Evolutionary conservation across 2,888 invertebrate genomes (phyloP).

Genomic region (Hemithea aestivaria): DNA sequence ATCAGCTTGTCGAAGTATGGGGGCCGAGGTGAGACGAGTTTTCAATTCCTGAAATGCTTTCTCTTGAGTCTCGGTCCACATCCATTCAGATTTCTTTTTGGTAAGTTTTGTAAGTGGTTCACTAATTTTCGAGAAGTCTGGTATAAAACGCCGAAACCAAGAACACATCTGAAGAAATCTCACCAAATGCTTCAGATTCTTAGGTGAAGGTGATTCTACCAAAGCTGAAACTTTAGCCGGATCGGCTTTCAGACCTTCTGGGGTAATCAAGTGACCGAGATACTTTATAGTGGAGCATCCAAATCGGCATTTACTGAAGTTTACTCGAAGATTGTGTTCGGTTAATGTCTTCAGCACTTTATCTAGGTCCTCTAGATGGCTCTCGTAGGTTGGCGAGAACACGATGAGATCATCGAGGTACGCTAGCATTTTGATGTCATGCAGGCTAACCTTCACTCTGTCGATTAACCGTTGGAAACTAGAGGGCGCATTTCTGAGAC

Average conservation of each 20-base stretch:
- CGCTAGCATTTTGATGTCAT: slow-evolving; percentile 17
- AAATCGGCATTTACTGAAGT: slow-evolving; percentile 28
- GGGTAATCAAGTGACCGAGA: slow-evolving; percentile 25
- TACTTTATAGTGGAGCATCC: slow-evolving; percentile 23
- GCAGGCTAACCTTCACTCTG: slow-evolving; percentile 9
- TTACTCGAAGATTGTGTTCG: slow-evolving; percentile 26
- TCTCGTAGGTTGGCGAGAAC: slow-evolving; percentile 27
- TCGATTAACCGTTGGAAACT: slow-evolving; percentile 29
- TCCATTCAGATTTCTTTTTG: slow-evolving; percentile 12
- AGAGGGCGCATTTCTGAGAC: slow-evolving; percentile 28
- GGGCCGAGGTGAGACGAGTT: no score
- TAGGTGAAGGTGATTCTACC: slow-evolving; percentile 22
- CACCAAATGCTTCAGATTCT: slow-evolving; percentile 28
- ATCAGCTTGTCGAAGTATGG: no score
- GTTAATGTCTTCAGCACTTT: slow-evolving; percentile 22
- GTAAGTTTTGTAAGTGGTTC: slow-evolving; percentile 22
- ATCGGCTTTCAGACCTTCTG: slow-evolving; percentile 21
- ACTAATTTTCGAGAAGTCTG: slow-evolving; percentile 14
- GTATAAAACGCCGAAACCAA: slow-evolving; percentile 22
- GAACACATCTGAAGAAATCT: slow-evolving; percentile 35
- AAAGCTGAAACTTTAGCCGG: slow-evolving; percentile 30
- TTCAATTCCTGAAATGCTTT: no score
- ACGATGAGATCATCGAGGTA: slow-evolving; percentile 41
- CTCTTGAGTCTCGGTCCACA: no score
- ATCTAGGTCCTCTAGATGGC: slow-evolving; percentile 29